Conservation (phyloP, 2,888 invertebrate genomes). For the Euspilapteryx auroguttella region DNA sequence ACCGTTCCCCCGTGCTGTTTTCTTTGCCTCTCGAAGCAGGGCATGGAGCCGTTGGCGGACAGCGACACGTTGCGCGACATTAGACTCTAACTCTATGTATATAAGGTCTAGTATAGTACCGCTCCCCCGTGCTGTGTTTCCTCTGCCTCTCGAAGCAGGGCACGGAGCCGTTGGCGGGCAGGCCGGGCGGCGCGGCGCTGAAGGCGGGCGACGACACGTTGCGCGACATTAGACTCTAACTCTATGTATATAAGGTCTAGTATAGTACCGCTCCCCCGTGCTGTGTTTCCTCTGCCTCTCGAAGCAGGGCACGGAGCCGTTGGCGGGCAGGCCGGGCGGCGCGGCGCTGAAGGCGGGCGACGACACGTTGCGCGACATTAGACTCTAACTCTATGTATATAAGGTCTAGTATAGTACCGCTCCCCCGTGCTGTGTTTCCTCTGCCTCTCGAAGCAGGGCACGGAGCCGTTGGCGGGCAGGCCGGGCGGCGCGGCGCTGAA, state of each 20-base stretch:
- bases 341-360: conserved; percentile 83
- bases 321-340: conserved; percentile 77
- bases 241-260: too few relatives aligned
- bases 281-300: conserved; percentile 85
- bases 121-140: conserved; percentile 82
- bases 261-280: conserved; percentile 74
- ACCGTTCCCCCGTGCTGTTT: conserved; percentile 82
- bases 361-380: background rate
- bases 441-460: conserved; percentile 86
- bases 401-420: too few relatives aligned
- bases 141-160: conserved; percentile 86
- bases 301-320: conserved; percentile 89
- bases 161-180: conserved; percentile 87
- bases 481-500: conserved; percentile 75
- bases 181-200: conserved; percentile 70
- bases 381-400: too few relatives aligned
- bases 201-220: conserved; percentile 71
- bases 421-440: conserved; percentile 84
- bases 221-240: background rate
- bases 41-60: conserved; percentile 89
- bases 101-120: too few relatives aligned
- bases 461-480: conserved; percentile 86
- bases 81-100: too few relatives aligned
- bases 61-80: conserved; percentile 10
- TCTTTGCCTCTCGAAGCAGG: conserved; percentile 83